Base-by-base conservation (phyloP, 1,140 invertebrate species). In the Eumaeus atala region DNA sequence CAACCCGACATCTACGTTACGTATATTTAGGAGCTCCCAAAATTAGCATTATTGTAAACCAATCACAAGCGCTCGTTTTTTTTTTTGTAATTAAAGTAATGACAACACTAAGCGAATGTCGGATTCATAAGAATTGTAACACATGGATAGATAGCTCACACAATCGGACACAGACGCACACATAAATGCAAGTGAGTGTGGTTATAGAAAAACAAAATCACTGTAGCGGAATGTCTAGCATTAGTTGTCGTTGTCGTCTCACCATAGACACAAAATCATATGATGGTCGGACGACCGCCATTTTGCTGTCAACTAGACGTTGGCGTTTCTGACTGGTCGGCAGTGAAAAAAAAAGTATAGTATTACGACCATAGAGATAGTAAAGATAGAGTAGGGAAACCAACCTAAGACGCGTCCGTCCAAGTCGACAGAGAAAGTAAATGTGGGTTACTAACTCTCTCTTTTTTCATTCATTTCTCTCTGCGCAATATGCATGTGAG, bases 141-240 rank as follows among this genome's bases (percentile, higher is more conserved):
- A 56, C 54, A 65, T 55, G 44, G 40, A 61, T 56, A 35, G 42
- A 60, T 62, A 62, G 53, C 55, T 56, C 57, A 70, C 58, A 68
- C 50, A 59, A 42, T 58, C 35, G 54, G 21, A 58, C 48, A 67
- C 48, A 56, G 61, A 74, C 64, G 62, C 64, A 80, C 72, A 82
- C 69, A 82, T 77, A 77, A 75, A 87, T 84, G 84, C 80, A 87
- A 74, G 83, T 87, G 83, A 87, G 83, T 87, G 83, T 87, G 83
- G 83, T 84, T 87, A 74, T 75, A 59, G 64, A 54, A 57, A 58
- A 28, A 65, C 66, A 71, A 74, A 72, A 83, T 77, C 66, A 84
- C 74, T 84, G 78, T 84, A 82, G 81, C 80, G 78, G 75, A 64
- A 62, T 54, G 9, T 14, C 16, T 60, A 33, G 16, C 18, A 14